These are phyloP conservation scores for Diabrotica balteata DNA, from an alignment of 2,888 invertebrate genomes.

Conservation along the genomic window DNA sequence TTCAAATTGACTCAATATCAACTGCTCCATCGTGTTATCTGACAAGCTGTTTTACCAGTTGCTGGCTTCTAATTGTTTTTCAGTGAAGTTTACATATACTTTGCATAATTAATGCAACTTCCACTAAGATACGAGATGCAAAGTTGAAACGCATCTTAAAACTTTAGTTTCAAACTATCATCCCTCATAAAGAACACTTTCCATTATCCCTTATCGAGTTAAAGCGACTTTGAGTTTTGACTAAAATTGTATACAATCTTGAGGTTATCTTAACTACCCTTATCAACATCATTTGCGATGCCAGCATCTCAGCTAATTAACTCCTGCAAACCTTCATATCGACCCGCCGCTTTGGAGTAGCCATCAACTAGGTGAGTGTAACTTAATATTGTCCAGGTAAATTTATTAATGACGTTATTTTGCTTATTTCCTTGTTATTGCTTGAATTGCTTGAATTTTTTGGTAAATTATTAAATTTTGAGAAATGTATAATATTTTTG, in stretches of 20 bases:
- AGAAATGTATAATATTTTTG: background rate
- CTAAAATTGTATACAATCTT: conserved; percentile 25
- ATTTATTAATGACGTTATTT: conserved; percentile 18
- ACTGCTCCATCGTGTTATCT: too few relatives aligned
- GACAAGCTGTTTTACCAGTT: too few relatives aligned
- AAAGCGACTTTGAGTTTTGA: conserved; percentile 22
- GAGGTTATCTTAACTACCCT: conserved; percentile 29
- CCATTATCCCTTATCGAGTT: conserved; percentile 19
- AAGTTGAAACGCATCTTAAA: background rate
- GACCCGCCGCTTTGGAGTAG: conserved; percentile 18
- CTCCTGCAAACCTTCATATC: conserved; percentile 18
- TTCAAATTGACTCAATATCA: too few relatives aligned
- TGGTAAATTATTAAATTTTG: background rate
- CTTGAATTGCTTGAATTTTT: background rate
- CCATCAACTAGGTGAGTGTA: conserved; percentile 15
- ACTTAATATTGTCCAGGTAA: conserved; percentile 25
- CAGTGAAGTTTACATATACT: too few relatives aligned
- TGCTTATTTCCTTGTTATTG: conserved; percentile 9
- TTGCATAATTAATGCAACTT: too few relatives aligned
- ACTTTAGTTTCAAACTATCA: conserved; percentile 14
- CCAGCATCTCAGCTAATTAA: conserved; percentile 23
- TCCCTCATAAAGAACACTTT: conserved; percentile 12
- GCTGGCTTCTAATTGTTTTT: too few relatives aligned
- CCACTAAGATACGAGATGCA: background rate
- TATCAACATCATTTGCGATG: conserved; percentile 26